A percentile compares a stretch with the other conserved stretches of the same genome.
Conservation (phyloP, 2,797 vertebrate genomes). For the Capromys pilorides region DNA sequence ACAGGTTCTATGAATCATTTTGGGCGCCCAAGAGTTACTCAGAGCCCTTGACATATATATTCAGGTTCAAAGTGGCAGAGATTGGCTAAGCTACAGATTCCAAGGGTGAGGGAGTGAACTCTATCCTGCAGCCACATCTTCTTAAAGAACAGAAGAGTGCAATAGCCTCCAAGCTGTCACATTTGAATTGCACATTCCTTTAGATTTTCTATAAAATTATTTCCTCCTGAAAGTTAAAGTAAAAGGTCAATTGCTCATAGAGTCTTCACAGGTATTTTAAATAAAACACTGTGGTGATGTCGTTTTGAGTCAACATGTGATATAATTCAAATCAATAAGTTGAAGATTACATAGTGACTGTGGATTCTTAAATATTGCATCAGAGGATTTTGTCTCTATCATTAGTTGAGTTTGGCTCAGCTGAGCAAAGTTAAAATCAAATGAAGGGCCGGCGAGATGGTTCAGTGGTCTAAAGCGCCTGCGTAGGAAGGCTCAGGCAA, state of each 20-base stretch:
- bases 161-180: not conserved
- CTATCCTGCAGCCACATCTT: not conserved
- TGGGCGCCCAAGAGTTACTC: not conserved
- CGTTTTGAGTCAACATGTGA: not conserved
- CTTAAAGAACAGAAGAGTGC: not conserved
- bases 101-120: not conserved
- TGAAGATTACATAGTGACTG: conserved; percentile 7
- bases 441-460: no score
- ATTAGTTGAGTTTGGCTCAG: conserved; percentile 57
- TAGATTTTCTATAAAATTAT: not conserved
- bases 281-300: conserved; percentile 8
- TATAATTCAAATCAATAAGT: conserved; percentile 17
- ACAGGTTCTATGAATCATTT: not conserved
- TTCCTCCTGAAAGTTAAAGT: conserved; percentile 38
- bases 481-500: no score
- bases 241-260: conserved; percentile 20
- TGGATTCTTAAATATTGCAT: not conserved
- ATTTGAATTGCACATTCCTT: not conserved
- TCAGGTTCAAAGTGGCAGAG: not conserved
- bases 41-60: not conserved
- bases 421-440: conserved; percentile 44
- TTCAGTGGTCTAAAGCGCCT: no score
- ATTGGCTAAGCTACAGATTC: not conserved
- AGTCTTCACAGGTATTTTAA: conserved; percentile 18
- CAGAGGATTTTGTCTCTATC: conserved; percentile 48